phyloP scores from a whole-genome alignment of 2,888 invertebrate species.

The Ophion obscuratus region DNA sequence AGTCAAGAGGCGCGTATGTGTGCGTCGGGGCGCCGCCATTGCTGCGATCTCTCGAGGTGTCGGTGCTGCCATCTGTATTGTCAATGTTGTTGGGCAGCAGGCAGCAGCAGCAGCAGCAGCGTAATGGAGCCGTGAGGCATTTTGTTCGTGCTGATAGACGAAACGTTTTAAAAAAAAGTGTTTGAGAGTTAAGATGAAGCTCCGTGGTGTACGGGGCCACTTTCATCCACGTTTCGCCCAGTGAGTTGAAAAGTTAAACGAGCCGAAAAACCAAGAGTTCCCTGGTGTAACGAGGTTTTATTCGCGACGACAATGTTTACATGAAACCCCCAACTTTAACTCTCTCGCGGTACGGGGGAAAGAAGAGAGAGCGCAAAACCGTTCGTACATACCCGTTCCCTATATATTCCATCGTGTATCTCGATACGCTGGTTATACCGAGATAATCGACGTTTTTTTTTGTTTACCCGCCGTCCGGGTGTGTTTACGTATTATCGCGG shows the following conservation, averaged over 20 bases:
- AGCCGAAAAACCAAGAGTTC: constrained; percentile 38
- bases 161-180: constrained; percentile 68
- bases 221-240: constrained; percentile 45
- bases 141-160: constrained; percentile 76
- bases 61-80: constrained; percentile 92
- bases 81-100: constrained; percentile 89
- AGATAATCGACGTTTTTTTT: constrained; percentile 9
- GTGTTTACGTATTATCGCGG: constrained; percentile 16
- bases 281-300: constrained; percentile 42
- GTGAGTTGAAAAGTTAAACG: constrained; percentile 56
- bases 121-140: constrained; percentile 84
- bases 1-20: constrained; percentile 71
- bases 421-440: constrained; percentile 29
- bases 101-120: constrained; percentile 75
- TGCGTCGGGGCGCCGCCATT: constrained; percentile 73
- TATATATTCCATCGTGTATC: constrained; percentile 18
- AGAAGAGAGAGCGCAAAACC: constrained; percentile 57
- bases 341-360: constrained; percentile 43
- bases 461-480: constrained; percentile 5
- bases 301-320: constrained; percentile 64
- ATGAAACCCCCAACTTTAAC: constrained; percentile 61
- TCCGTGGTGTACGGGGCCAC: constrained; percentile 53
- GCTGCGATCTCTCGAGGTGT: constrained; percentile 83
- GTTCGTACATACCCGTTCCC: constrained; percentile 48
- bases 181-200: constrained; percentile 66